phyloP scores from a whole-genome alignment of 2,797 vertebrate genomes.

The Ciconia nigra region DNA sequence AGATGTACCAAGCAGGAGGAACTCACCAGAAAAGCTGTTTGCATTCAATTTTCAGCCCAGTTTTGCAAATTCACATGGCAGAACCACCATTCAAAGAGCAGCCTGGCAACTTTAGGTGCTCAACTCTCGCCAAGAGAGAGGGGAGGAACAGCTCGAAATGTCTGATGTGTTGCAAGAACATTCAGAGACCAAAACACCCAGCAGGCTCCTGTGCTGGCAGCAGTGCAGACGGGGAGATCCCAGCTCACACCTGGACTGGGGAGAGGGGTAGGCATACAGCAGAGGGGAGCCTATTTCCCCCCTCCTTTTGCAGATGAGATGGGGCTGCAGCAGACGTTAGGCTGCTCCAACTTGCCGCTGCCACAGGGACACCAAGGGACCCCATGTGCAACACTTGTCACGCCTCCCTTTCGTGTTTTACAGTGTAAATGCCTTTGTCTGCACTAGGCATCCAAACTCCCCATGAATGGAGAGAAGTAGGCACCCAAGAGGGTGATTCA shows the following conservation, averaged over 20 bases:
- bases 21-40: not conserved
- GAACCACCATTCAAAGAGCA: not conserved
- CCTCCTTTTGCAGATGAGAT: not conserved
- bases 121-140: not conserved
- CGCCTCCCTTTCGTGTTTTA: not conserved
- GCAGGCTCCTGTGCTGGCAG: not conserved
- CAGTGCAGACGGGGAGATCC: not conserved
- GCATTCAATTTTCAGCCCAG: not conserved
- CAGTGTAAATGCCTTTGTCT: not conserved
- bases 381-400: too few relatives aligned
- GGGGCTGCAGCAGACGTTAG: not conserved
- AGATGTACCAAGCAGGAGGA: not conserved
- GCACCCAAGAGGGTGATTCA: not conserved
- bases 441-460: not conserved
- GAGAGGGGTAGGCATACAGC: not conserved
- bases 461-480: not conserved
- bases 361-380: not conserved
- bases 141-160: rapidly evolving
- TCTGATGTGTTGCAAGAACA: not conserved
- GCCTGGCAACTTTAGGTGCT: not conserved
- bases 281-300: not conserved
- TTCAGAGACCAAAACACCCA: rapidly evolving
- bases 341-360: not conserved
- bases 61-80: not conserved
- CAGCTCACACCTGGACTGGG: not conserved